Evolutionary conservation across 2,797 vertebrate species (phyloP).

Genomic region (Diplodus sargus): DNA sequence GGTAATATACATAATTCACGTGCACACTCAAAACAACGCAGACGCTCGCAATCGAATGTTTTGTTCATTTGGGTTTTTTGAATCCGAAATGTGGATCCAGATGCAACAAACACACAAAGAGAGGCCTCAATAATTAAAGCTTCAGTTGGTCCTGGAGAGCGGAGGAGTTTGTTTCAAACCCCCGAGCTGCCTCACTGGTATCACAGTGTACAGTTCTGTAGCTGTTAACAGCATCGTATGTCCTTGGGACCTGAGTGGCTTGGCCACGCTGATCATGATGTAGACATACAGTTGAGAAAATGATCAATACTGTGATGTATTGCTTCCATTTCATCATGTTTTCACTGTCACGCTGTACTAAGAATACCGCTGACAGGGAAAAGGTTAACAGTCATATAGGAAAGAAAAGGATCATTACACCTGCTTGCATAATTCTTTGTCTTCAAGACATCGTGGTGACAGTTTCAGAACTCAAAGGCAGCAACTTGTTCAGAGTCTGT

Average conservation of each 20-base stretch:
- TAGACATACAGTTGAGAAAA: conserved; percentile 56
- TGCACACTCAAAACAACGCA: conserved; percentile 38
- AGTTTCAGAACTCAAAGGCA: conserved; percentile 65
- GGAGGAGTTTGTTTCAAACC: conserved; percentile 63
- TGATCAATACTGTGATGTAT: conserved; percentile 77
- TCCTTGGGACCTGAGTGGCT: conserved; percentile 63
- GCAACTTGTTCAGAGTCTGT: conserved; percentile 41
- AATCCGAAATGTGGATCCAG: conserved; percentile 58
- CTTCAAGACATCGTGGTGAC: conserved; percentile 66
- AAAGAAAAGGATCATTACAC: conserved; percentile 49
- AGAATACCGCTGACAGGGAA: conserved; percentile 63
- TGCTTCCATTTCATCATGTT: conserved; percentile 74
- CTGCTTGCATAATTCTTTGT: conserved; percentile 78
- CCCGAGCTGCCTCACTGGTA: conserved; percentile 79
- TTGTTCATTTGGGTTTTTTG: conserved; percentile 58
- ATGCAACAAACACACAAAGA: conserved; percentile 60
- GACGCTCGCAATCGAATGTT: conserved; percentile 47
- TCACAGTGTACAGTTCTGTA: conserved; percentile 81
- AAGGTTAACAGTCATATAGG: conserved; percentile 74
- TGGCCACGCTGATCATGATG: conserved; percentile 62
- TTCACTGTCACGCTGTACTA: conserved; percentile 48
- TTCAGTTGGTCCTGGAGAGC: conserved; percentile 81
- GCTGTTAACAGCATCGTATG: conserved; percentile 69
- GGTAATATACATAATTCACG: conserved; percentile 51
- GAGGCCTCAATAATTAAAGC: conserved; percentile 76